A percentile compares a stretch with the other conserved stretches of the same genome.
Evolutionary conservation across 2,888 invertebrate genomes (phyloP).

Genomic region (Leucophenga montana): DNA sequence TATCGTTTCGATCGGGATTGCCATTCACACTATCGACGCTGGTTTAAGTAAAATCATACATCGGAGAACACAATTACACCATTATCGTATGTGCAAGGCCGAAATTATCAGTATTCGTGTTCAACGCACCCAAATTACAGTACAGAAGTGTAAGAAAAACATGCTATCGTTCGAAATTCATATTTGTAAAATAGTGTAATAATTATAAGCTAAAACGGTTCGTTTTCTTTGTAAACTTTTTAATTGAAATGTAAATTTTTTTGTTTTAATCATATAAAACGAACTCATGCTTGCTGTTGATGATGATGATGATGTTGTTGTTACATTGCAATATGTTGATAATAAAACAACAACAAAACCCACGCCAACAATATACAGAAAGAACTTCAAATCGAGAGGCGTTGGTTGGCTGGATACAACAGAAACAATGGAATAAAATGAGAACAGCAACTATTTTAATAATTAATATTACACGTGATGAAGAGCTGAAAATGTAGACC

Average conservation of each 20-base stretch:
- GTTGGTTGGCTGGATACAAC: conserved; percentile 5
- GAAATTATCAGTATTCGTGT: too few species aligned
- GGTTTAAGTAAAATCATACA: too few species aligned
- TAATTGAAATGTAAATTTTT: neutral
- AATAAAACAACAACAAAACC: conserved; percentile 23
- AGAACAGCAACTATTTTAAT: too few species aligned
- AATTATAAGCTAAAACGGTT: conserved; percentile 7
- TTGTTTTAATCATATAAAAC: neutral
- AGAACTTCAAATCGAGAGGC: neutral
- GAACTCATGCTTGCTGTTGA: conserved; percentile 61
- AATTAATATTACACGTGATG: neutral
- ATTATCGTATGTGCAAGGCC: too few species aligned
- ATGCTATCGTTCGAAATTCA: too few species aligned
- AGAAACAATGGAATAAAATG: too few species aligned
- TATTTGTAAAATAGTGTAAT: too few species aligned
- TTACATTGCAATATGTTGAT: conserved; percentile 33
- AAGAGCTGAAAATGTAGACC: neutral
- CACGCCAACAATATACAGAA: neutral
- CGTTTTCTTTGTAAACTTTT: conserved; percentile 32
- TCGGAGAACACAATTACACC: too few species aligned
- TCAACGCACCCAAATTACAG: too few species aligned
- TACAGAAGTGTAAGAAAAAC: too few species aligned
- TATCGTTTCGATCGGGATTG: too few species aligned
- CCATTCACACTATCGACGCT: too few species aligned
- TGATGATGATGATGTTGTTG: conserved; percentile 57